phyloP scores from a whole-genome alignment of 2,113 vertebrate genomes.

The Cromileptes altivelis region DNA sequence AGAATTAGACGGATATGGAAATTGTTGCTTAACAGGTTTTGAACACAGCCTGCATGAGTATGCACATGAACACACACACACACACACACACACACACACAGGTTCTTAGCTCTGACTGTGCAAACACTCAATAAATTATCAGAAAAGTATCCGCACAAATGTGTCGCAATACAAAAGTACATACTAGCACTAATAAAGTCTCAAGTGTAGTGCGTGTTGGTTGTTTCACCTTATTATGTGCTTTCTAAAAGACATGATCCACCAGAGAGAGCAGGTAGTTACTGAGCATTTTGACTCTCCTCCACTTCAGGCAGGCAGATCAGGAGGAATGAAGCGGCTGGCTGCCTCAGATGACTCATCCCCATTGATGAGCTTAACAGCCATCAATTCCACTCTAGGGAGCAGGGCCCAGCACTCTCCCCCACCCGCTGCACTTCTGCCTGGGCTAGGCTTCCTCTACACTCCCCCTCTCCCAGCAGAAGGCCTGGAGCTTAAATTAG shows the following conservation, averaged over 20 bases:
- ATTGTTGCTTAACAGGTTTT: slow-evolving; percentile 66
- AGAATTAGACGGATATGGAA: slow-evolving; percentile 76
- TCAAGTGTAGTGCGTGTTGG: background rate
- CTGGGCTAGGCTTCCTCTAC: slow-evolving; percentile 74
- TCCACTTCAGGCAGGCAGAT: slow-evolving; percentile 63
- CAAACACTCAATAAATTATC: slow-evolving; percentile 35
- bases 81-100: background rate
- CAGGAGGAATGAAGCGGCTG: slow-evolving; percentile 71
- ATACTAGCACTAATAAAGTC: slow-evolving; percentile 5
- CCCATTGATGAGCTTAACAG: slow-evolving; percentile 85
- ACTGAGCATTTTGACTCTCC: slow-evolving; percentile 61
- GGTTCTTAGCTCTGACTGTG: slow-evolving; percentile 23
- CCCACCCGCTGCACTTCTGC: slow-evolving; percentile 63
- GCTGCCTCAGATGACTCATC: slow-evolving; percentile 83
- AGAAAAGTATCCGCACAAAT: slow-evolving; percentile 10
- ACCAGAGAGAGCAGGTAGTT: slow-evolving; percentile 58
- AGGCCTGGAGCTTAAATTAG: slow-evolving; percentile 83
- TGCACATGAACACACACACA: slow-evolving; percentile 1
- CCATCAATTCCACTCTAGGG: slow-evolving; percentile 82
- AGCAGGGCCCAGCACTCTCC: slow-evolving; percentile 66
- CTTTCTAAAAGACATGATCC: slow-evolving; percentile 34
- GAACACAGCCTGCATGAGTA: slow-evolving; percentile 27
- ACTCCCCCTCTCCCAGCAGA: slow-evolving; percentile 70
- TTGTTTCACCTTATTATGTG: slow-evolving; percentile 17
- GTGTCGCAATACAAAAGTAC: background rate